These are phyloP conservation scores for Papilio xuthus DNA, from an alignment of 1,140 invertebrate genomes.

Conservation along the genomic window DNA sequence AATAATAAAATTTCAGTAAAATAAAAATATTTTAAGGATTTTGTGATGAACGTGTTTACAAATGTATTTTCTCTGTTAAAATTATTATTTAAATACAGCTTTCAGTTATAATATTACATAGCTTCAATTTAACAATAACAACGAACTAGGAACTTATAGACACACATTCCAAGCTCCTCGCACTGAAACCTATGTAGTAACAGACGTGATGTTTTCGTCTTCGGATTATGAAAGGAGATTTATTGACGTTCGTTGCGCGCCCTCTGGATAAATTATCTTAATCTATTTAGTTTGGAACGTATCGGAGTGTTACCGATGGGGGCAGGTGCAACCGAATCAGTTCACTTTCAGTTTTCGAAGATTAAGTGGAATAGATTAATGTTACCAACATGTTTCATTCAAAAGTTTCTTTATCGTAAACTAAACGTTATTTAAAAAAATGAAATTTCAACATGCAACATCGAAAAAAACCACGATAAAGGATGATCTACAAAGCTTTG, in stretches of 20 bases:
- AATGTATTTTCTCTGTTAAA: no score
- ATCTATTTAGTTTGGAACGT: conserved; percentile 28
- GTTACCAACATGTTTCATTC: background rate
- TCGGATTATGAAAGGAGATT: conserved; percentile 53
- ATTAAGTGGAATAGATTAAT: background rate
- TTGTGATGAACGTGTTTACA: no score
- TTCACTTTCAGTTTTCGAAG: background rate
- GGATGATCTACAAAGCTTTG: no score
- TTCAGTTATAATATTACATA: no score
- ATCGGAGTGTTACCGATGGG: conserved; percentile 6
- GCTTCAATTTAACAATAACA: no score
- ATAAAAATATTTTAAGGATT: no score
- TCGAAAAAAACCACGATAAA: no score
- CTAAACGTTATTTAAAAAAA: no score
- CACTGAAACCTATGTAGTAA: conserved; percentile 44
- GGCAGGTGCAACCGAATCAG: conserved; percentile 16
- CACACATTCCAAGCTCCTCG: background rate
- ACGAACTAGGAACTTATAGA: background rate
- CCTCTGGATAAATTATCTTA: conserved; percentile 32
- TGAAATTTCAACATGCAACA: no score
- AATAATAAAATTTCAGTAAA: no score
- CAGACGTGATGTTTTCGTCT: conserved; percentile 44
- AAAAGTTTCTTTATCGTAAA: no score
- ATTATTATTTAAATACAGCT: no score
- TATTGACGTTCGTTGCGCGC: conserved; percentile 42